Conservation (phyloP, 2,113 vertebrate genomes). For the Pavo muticus region DNA sequence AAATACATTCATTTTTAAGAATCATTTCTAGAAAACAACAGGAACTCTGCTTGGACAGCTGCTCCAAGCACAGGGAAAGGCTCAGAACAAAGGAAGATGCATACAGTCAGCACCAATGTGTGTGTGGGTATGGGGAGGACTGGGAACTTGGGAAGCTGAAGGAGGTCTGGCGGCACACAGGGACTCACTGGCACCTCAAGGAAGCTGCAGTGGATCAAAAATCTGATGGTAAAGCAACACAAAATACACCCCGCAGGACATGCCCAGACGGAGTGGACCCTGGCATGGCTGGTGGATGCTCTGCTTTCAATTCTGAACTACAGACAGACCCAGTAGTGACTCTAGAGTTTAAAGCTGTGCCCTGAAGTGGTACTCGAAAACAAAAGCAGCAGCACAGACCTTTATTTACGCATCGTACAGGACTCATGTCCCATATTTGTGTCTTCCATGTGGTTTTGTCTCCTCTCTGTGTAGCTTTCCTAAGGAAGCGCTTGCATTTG, state of each 20-base stretch:
- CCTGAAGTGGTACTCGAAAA: not conserved
- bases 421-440: not conserved
- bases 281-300: not conserved
- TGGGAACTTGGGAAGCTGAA: not conserved
- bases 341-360: not conserved
- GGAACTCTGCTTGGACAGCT: not conserved
- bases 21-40: not conserved
- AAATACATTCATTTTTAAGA: not conserved
- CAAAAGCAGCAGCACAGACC: not conserved
- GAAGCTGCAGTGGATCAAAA: not conserved
- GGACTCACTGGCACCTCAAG: too few relatives aligned
- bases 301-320: not conserved
- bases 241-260: not conserved
- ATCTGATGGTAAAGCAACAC: not conserved
- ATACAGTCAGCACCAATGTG: not conserved
- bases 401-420: not conserved
- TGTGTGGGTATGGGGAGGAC: not conserved
- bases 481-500: not conserved
- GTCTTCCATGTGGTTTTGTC: not conserved
- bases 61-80: not conserved
- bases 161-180: rapidly evolving
- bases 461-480: not conserved
- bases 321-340: not conserved
- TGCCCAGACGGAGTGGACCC: not conserved
- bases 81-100: constrained; percentile 1